Conservation (phyloP, 2,113 vertebrate genomes). For the Prionailurus viverrinus region DNA sequence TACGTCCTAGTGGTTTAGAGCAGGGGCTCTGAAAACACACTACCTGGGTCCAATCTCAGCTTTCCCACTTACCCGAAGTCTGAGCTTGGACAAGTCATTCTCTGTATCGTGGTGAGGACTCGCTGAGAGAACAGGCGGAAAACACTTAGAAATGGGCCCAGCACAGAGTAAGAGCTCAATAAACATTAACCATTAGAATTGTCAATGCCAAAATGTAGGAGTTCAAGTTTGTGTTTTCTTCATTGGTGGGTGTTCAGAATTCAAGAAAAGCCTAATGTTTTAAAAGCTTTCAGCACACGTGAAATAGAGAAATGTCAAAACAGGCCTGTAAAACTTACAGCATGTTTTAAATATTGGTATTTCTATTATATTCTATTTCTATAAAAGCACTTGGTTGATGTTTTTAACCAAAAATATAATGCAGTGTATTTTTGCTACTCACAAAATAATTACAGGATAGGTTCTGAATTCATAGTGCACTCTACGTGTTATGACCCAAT, state of each 20-base stretch:
- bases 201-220: neutral
- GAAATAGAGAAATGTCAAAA: conserved; percentile 51
- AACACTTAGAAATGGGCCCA: neutral
- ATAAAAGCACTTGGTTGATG: neutral
- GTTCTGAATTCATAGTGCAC: neutral
- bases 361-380: conserved; percentile 19
- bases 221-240: neutral
- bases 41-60: neutral
- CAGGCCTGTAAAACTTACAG: neutral
- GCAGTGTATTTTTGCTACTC: neutral
- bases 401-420: conserved; percentile 49
- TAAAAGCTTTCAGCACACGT: conserved; percentile 11
- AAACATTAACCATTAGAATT: neutral
- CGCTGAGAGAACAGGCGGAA: neutral
- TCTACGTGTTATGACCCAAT: neutral
- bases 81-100: neutral
- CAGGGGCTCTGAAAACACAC: neutral
- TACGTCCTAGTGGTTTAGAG: neutral
- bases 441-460: neutral
- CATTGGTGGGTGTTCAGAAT: neutral
- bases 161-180: neutral
- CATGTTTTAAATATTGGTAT: conserved; percentile 42
- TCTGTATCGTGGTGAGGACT: neutral
- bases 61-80: neutral
- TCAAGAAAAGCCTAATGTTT: conserved; percentile 30